Evolutionary conservation across 2,888 invertebrate genomes (phyloP).

Genomic region (Drosophila suboccidentalis): DNA sequence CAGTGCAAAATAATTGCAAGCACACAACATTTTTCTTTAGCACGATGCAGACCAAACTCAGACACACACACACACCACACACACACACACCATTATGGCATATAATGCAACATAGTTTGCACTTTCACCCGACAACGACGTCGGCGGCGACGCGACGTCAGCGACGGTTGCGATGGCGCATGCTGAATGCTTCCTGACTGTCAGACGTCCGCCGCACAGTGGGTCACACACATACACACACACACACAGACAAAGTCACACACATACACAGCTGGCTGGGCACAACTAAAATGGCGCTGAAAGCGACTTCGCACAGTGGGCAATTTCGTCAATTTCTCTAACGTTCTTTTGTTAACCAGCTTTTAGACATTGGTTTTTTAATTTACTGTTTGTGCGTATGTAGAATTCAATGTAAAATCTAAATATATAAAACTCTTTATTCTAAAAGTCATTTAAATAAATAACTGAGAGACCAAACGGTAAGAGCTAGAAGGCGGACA

Average conservation of each 20-base stretch:
- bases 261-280: background rate
- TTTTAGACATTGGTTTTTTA: background rate
- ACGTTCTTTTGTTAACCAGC: background rate
- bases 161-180: constrained; percentile 37
- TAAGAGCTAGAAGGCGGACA: no score
- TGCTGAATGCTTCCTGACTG: constrained; percentile 61
- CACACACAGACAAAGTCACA: constrained; percentile 1
- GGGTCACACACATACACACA: constrained; percentile 38
- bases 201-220: constrained; percentile 47
- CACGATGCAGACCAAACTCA: constrained; percentile 34
- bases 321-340: background rate
- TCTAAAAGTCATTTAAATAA: no score
- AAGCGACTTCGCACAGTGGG: constrained; percentile 25
- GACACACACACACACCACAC: constrained; percentile 17
- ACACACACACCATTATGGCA: constrained; percentile 30
- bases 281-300: constrained; percentile 28
- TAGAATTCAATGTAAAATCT: no score
- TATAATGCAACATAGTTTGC: constrained; percentile 68
- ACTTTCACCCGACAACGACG: constrained; percentile 58
- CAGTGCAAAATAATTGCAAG: constrained; percentile 71
- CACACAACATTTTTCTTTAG: constrained; percentile 67
- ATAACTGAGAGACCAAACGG: no score
- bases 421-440: no score
- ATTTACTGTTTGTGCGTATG: no score
- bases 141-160: constrained; percentile 8